A percentile compares a stretch with the other conserved stretches of the same genome.
phyloP scores from a whole-genome alignment of 2,888 invertebrate species.

The Pecten maximus region DNA sequence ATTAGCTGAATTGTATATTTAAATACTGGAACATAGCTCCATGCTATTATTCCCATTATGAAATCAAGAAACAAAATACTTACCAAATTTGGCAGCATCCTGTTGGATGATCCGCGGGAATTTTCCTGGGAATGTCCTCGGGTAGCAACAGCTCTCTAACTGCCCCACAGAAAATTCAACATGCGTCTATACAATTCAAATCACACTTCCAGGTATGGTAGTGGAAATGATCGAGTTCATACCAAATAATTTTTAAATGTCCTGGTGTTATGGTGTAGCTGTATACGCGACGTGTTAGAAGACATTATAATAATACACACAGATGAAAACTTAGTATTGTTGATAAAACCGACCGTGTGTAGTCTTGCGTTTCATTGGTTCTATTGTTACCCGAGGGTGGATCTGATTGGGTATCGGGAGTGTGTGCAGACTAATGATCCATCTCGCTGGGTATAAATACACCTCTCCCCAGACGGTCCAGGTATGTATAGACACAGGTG shows the following conservation, averaged over 20 bases:
- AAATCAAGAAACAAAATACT: neutral
- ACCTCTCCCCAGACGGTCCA: neutral
- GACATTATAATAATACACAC: neutral
- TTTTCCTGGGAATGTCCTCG: neutral
- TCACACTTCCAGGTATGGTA: neutral
- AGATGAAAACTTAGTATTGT: conserved; percentile 8
- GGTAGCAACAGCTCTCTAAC: neutral
- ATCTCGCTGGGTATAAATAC: neutral
- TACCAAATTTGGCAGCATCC: neutral
- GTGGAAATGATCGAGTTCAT: conserved; percentile 9
- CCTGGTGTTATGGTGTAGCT: neutral
- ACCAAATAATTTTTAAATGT: neutral
- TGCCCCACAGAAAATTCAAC: neutral
- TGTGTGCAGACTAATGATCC: neutral
- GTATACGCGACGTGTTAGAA: neutral
- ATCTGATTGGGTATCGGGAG: neutral
- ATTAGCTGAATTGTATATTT: neutral
- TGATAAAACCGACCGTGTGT: conserved; percentile 10
- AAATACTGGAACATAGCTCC: neutral
- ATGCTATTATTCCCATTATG: neutral
- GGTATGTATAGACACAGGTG: conserved; percentile 13
- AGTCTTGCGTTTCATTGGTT: conserved; percentile 30
- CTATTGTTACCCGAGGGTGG: neutral
- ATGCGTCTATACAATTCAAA: neutral
- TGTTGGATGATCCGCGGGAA: neutral